Evolutionary conservation across 2,113 vertebrate genomes (phyloP), one percentile per base, ranked within the genome.

Genomic region (Colaptes auratus): DNA sequence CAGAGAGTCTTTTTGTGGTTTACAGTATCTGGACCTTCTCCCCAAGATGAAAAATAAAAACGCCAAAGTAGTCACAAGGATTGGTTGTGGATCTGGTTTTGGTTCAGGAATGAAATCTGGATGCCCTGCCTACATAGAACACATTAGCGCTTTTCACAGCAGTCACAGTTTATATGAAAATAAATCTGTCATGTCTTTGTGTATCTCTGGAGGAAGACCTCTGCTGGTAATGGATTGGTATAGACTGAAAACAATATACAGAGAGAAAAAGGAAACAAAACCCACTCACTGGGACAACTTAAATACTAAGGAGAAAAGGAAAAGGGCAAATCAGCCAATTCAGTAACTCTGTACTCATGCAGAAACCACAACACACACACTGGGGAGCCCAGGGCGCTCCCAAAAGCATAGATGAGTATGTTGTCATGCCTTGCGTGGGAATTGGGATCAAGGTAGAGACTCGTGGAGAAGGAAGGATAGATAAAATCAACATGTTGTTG

Each of bases 101-200:
- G 48, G 64, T 77, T 88, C 48, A 52, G 36, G 44, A 91, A 67
- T n/a, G 21, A 82, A 82, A 81, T 52, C 58, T 73, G 39, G 4
- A 60, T 88, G 72, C 73, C 33, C 55, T 86, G 79, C 59, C 36
- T 77, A 17, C n/a, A 72, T 3, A 65, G 50, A 75, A 81, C 15
- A 66, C 14, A 8, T 77, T 24, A 67, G 52, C 63, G 33, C 27
- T 88, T 88, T 86, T 90, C 73, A 91, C 63, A 91, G 20, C 42
- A 46, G 27, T 50, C 30, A 12, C 27, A 28, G 82, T 92, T 94
- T 90, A 82, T 61, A 69, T 35, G 30, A 84, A 92, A 82, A 64
- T 63, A 88, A 86, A 83, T 13, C 4, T 66, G 13, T 36, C 44
- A 64, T 65, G 39, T 39, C 24, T 70, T 80, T 67, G 67, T 86